phyloP scores from a whole-genome alignment of 2,888 invertebrate species.

The Thymelicus sylvestris region DNA sequence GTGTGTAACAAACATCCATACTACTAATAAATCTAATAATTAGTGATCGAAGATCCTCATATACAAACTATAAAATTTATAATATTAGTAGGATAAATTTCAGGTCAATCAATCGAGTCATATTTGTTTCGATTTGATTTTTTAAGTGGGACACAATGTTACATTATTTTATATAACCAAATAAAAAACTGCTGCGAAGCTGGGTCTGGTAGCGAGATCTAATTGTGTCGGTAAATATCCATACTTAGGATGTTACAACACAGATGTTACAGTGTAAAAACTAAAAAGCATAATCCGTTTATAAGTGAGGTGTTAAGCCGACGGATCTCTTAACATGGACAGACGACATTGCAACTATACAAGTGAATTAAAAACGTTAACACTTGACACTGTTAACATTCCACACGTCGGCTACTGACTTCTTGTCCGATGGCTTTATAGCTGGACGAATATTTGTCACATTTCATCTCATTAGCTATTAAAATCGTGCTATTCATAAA shows the following conservation, averaged over 20 bases:
- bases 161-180: neutral
- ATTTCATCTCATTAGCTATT: neutral
- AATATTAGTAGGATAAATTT: too few species aligned
- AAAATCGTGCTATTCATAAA: neutral
- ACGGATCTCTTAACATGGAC: neutral
- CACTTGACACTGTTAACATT: slow-evolving; percentile 22
- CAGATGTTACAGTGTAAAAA: neutral
- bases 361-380: slow-evolving; percentile 20
- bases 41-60: too few species aligned
- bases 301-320: slow-evolving; percentile 2
- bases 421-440: slow-evolving; percentile 9
- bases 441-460: neutral
- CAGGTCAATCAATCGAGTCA: too few species aligned
- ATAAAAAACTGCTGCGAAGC: neutral
- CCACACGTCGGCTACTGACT: slow-evolving; percentile 8
- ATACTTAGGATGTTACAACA: neutral
- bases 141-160: too few species aligned
- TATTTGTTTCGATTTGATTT: too few species aligned
- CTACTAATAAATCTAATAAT: too few species aligned
- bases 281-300: slow-evolving; percentile 6
- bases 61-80: too few species aligned
- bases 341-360: slow-evolving; percentile 12
- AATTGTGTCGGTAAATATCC: neutral
- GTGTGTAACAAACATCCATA: too few species aligned
- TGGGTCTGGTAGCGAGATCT: neutral